Conservation (phyloP, 2,113 vertebrate species). For the Nanorana parkeri region DNA sequence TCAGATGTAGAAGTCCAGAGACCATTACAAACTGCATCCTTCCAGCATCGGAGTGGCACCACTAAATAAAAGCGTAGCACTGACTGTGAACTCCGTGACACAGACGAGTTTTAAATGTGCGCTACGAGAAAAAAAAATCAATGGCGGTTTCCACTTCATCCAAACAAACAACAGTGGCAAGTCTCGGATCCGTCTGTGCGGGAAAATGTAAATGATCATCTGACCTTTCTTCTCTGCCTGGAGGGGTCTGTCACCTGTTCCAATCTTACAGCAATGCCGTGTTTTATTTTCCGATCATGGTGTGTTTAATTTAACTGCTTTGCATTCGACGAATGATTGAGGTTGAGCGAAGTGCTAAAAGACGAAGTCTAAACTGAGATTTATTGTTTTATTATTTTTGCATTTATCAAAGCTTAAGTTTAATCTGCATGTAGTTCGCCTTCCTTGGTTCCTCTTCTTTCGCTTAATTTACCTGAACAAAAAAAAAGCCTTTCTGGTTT, state of each 20-base stretch:
- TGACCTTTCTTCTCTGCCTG: conserved; percentile 33
- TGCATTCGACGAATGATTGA: background rate
- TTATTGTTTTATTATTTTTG: too few relatives aligned
- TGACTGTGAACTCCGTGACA: conserved; percentile 11
- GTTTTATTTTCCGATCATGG: conserved; percentile 1
- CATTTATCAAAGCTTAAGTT: too few relatives aligned
- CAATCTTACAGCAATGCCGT: conserved; percentile 20
- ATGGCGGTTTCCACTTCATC: conserved; percentile 26
- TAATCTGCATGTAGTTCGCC: too few relatives aligned
- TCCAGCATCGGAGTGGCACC: background rate
- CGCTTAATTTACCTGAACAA: too few relatives aligned
- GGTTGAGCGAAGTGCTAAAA: background rate
- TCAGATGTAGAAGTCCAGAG: conserved; percentile 8
- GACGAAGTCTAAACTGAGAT: too few relatives aligned
- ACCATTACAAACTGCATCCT: conserved; percentile 3
- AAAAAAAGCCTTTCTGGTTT: too few relatives aligned
- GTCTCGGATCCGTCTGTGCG: background rate
- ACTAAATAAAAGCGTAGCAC: background rate
- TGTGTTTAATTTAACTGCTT: conserved; percentile 26
- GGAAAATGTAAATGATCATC: conserved; percentile 16
- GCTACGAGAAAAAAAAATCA: conserved; percentile 22
- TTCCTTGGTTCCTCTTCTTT: too few relatives aligned
- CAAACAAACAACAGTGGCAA: conserved; percentile 13
- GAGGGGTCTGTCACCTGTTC: conserved; percentile 9
- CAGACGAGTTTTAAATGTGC: conserved; percentile 12